These are phyloP conservation scores for Leucopsar rothschildi DNA, from an alignment of 2,113 vertebrate species.

Conservation along the genomic window DNA sequence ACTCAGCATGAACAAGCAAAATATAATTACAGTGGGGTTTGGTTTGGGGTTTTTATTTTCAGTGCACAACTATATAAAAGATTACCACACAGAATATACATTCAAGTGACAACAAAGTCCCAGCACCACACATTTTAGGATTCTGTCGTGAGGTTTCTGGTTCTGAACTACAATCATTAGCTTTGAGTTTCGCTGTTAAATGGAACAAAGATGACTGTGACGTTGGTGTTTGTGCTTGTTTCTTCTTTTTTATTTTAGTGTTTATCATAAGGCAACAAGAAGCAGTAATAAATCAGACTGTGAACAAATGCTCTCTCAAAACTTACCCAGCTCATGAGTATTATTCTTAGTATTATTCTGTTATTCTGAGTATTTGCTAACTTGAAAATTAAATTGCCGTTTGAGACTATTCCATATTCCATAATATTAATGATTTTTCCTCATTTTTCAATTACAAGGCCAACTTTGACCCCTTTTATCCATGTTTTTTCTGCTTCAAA, in stretches of 20 bases:
- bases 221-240: neutral
- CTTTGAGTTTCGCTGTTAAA: neutral
- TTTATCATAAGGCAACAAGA: neutral
- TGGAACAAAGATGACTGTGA: neutral
- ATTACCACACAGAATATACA: neutral
- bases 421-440: neutral
- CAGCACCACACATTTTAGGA: neutral
- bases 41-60: neutral
- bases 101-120: neutral
- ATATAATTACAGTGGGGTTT: neutral
- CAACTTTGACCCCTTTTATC: neutral
- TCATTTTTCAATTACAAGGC: neutral
- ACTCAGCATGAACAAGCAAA: neutral
- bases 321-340: neutral
- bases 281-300: constrained; percentile 38
- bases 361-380: neutral
- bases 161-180: neutral
- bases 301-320: constrained; percentile 54
- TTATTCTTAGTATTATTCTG: neutral
- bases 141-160: neutral
- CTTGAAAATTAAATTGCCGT: neutral
- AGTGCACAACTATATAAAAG: neutral
- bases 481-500: neutral
- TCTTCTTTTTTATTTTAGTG: neutral
- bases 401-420: neutral